Conservation (phyloP, 2,113 vertebrate species). For the Rhineura floridana region DNA sequence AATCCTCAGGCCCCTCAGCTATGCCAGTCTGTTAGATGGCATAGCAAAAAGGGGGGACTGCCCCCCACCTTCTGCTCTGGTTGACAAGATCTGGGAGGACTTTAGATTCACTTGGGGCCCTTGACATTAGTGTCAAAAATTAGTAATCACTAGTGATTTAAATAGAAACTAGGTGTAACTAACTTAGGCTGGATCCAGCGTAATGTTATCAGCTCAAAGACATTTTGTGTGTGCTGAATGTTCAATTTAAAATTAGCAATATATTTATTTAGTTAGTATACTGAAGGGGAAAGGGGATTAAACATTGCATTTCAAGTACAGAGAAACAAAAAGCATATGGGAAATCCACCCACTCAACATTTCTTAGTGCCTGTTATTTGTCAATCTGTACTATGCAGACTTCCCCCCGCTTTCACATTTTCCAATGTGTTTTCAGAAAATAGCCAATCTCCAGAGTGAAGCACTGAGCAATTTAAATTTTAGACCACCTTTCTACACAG, state of each 20-base stretch:
- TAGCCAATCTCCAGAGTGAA: not conserved
- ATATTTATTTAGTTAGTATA: not conserved
- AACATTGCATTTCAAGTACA: not conserved
- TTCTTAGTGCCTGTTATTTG: not conserved
- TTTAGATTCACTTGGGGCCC: too few species aligned
- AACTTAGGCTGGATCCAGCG: not conserved
- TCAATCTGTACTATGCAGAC: not conserved
- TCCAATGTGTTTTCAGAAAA: not conserved
- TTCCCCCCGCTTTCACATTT: not conserved
- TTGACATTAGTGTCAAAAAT: not conserved
- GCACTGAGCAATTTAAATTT: too few species aligned
- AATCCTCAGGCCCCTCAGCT: too few species aligned
- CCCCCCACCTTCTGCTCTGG: too few species aligned
- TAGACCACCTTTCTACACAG: not conserved
- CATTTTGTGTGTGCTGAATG: not conserved
- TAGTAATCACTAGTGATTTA: not conserved
- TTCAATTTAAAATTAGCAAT: not conserved
- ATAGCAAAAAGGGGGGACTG: too few species aligned
- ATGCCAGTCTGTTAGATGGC: too few species aligned
- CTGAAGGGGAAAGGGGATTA: not conserved
- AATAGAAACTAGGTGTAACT: too few species aligned
- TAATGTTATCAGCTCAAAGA: not conserved
- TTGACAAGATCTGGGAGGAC: too few species aligned
- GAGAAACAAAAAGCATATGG: not conserved
- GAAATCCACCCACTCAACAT: constrained; percentile 1